Conservation (phyloP, 2,797 vertebrate species). For the Schizothorax lantsangensis region DNA sequence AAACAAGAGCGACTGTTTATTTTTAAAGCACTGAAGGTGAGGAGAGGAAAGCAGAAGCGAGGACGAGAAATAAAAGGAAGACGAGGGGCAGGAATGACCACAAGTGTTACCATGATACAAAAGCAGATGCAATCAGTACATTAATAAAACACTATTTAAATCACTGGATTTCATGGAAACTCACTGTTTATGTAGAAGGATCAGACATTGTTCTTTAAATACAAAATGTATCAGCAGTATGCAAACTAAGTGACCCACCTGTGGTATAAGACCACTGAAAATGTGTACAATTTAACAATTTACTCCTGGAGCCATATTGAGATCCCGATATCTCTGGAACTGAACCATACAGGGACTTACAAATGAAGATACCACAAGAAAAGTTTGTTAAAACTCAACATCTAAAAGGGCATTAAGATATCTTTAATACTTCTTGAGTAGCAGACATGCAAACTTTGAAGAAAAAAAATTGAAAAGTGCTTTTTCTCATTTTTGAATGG, state of each 20-base stretch:
- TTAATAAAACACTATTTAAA: neutral
- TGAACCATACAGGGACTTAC: neutral
- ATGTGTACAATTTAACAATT: neutral
- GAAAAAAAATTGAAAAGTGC: neutral
- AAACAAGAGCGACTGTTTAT: constrained; percentile 24
- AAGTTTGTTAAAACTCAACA: neutral
- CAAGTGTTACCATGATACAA: neutral
- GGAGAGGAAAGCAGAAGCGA: constrained; percentile 24
- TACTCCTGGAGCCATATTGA: neutral
- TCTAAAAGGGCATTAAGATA: neutral
- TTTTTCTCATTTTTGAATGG: neutral
- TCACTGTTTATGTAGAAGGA: neutral
- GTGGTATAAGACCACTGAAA: neutral
- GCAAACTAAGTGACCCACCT: neutral
- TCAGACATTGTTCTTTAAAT: neutral
- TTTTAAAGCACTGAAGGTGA: constrained; percentile 56
- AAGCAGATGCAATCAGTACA: neutral
- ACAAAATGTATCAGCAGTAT: neutral
- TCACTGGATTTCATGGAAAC: neutral
- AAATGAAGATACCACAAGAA: neutral
- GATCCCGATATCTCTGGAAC: neutral
- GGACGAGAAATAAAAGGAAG: constrained; percentile 41
- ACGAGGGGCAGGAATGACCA: constrained; percentile 51
- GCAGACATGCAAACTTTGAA: neutral
- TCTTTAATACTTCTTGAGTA: neutral